A percentile compares a stretch with the other conserved stretches of the same genome.
Conservation (phyloP, 1,140 invertebrate species). For the Ceratosolen fusciceps region DNA sequence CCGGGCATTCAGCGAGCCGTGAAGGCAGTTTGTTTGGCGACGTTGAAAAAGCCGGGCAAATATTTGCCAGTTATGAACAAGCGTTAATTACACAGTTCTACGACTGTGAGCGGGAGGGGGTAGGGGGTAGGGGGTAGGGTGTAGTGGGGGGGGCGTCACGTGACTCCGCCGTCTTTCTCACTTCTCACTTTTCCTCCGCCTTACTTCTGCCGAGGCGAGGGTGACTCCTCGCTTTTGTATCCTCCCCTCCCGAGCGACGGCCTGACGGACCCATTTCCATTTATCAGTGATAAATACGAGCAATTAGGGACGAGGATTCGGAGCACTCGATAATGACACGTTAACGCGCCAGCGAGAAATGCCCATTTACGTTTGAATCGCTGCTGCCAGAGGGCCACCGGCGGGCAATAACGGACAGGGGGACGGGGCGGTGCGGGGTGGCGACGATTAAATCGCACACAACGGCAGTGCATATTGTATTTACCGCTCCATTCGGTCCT, state of each 20-base stretch:
- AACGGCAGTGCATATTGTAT: too few relatives aligned
- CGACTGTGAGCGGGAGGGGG: background rate
- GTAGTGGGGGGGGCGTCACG: background rate
- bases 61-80: conserved; percentile 44
- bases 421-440: too few relatives aligned
- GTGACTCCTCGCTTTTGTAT: background rate
- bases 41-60: conserved; percentile 37
- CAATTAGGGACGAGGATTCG: background rate
- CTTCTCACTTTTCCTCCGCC: background rate
- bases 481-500: background rate
- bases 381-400: too few relatives aligned
- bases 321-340: background rate
- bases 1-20: background rate
- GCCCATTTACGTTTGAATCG: background rate
- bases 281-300: background rate
- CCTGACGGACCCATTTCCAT: too few relatives aligned
- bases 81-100: conserved; percentile 29
- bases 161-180: background rate
- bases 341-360: background rate
- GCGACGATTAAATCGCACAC: too few relatives aligned
- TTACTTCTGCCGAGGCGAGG: background rate
- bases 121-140: too few relatives aligned
- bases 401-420: too few relatives aligned
- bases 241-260: too few relatives aligned
- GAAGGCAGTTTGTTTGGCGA: conserved; percentile 23